Evolutionary conservation across 2,113 vertebrate species (phyloP), one percentile per base, ranked within the genome.

Genomic region (Galemys pyrenaicus): DNA sequence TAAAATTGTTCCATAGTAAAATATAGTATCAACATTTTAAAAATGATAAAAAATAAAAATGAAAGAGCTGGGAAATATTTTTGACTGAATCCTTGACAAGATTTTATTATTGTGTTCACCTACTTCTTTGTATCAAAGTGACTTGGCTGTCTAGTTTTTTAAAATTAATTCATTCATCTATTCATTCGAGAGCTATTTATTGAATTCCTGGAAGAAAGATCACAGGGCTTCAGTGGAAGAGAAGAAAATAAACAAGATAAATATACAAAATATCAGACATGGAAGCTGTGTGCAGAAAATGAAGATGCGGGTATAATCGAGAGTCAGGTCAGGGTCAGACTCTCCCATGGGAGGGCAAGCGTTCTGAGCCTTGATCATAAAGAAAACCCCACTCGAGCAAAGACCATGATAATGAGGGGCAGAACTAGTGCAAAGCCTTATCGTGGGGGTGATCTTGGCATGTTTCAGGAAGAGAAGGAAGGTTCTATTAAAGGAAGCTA

Each of bases 41-140:
- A 17, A 51, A 16, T 51, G 49, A 51, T 16, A 51, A 62, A 86
- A 82, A 81, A 79, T 78, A 87, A 94, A 91, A 89, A 46, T 32
- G n/a, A 35, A 30, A 87, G 39, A 58, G 22, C 9, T 39, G 51
- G 8, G 79, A 8, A 68, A 35, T 44, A 44, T 58, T n/a, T 70
- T 91, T 89, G 3, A 82, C 82, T 13, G 86, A 37, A 71, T 65
- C 70, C 60, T 30, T 84, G 54, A n/a, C 37, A 7, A 44, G 12
- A 54, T 71, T 83, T 81, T 30, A 49, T 86, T 65, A 46, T 39
- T 79, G n/a, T n/a, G 28, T 35, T 87, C 64, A 92, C 32, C 54
- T 74, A 37, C 73, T 93, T 94, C 62, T 88, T 46, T 94, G 32
- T n/a, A 35, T 60, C 4, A 70, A 78, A 94, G 65, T 62, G 71